phyloP scores from a whole-genome alignment of 2,797 vertebrate genomes.

The Gymnopithys bicolor region DNA sequence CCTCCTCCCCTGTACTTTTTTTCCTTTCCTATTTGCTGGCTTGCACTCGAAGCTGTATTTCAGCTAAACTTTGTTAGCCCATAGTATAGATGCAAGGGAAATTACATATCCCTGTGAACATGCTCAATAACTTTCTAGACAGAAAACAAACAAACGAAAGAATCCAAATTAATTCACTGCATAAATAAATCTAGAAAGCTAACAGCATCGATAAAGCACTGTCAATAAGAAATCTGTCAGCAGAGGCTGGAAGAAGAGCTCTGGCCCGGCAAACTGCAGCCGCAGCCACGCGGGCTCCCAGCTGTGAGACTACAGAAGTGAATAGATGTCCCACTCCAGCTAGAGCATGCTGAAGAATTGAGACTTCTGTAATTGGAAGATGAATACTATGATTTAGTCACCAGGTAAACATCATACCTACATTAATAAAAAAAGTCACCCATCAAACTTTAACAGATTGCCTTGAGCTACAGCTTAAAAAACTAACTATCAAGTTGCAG shows the following conservation, averaged over 20 bases:
- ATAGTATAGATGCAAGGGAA: not conserved
- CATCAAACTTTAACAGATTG: not conserved
- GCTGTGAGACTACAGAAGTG: not conserved
- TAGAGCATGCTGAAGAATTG: not conserved
- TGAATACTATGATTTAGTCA: not conserved
- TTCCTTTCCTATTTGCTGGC: not conserved
- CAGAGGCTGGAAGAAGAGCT: not conserved
- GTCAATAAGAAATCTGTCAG: not conserved
- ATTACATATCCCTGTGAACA: fast-evolving
- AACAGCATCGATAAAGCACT: not conserved
- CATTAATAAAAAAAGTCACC: not conserved
- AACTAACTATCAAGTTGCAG: not conserved
- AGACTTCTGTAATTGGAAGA: not conserved
- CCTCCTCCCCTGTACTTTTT: not conserved
- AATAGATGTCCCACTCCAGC: not conserved
- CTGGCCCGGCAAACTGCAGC: not conserved
- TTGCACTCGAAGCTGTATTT: not conserved
- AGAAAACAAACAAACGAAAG: not conserved
- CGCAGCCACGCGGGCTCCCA: not conserved
- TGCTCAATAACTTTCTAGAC: not conserved
- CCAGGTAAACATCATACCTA: not conserved
- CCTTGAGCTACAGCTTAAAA: not conserved
- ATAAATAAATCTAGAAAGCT: not conserved
- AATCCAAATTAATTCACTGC: not conserved
- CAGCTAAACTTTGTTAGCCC: not conserved